Percentiles rank a stretch among this genome's conserved stretches.
Evolutionary conservation across 1,140 invertebrate genomes (phyloP).

Genomic region (Holotrichia oblita): DNA sequence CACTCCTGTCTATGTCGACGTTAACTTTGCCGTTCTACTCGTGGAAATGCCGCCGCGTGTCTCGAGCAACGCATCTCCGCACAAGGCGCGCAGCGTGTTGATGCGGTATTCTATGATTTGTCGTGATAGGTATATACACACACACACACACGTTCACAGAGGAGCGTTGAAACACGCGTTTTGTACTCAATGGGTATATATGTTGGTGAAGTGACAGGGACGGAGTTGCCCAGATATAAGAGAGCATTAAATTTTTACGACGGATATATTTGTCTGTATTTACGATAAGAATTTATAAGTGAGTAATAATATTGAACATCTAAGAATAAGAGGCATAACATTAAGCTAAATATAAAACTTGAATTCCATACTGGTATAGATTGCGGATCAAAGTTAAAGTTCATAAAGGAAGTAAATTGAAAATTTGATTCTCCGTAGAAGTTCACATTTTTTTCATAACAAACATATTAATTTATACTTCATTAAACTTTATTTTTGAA

Average conservation of each 20-base stretch:
- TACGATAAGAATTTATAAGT: no score
- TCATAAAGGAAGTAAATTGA: no score
- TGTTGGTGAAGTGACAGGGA: not conserved
- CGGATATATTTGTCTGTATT: not conserved
- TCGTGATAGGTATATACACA: not conserved
- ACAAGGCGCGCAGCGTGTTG: constrained; percentile 13
- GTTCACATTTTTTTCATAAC: no score
- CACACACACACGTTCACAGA: not conserved
- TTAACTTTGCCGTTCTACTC: not conserved
- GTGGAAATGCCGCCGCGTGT: constrained; percentile 17
- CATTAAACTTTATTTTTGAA: no score
- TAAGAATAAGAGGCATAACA: no score
- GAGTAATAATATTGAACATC: no score
- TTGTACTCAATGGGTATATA: constrained; percentile 2
- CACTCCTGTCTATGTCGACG: not conserved
- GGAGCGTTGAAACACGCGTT: constrained; percentile 19
- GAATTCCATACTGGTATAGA: no score
- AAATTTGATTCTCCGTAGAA: no score
- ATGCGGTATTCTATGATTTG: constrained; percentile 24
- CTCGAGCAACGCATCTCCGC: not conserved
- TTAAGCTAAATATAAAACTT: no score
- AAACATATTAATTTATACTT: no score
- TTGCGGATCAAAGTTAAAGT: no score
- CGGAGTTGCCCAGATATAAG: not conserved
- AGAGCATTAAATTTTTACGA: not conserved